A percentile compares a stretch with the other conserved stretches of the same genome.
phyloP scores from a whole-genome alignment of 1,140 invertebrate species.

The Pseudomyrmex gracilis region DNA sequence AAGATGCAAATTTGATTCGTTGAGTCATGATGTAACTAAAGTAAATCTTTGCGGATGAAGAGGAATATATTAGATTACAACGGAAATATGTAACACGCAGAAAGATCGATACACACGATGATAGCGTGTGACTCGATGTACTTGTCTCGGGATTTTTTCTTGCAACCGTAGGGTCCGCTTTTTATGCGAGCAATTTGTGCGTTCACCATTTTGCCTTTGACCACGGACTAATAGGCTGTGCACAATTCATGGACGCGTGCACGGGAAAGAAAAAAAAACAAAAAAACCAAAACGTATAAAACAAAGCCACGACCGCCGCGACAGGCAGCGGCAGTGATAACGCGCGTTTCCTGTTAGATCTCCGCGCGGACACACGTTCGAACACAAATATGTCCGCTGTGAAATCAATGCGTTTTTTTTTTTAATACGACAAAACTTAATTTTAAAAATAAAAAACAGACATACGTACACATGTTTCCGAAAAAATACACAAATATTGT shows the following conservation, averaged over 20 bases:
- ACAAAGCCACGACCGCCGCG: not conserved
- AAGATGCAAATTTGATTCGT: not conserved
- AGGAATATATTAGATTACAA: conserved; percentile 27
- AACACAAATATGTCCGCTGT: too few relatives aligned
- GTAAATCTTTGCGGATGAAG: conserved; percentile 4
- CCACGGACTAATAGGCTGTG: conserved; percentile 66
- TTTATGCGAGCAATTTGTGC: conserved; percentile 64
- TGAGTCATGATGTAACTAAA: not conserved
- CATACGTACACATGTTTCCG: not conserved
- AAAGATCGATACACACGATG: conserved; percentile 5
- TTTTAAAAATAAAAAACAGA: not conserved
- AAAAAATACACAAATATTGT: too few relatives aligned
- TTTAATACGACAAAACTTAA: not conserved
- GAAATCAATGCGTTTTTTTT: not conserved
- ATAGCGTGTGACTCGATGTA: not conserved
- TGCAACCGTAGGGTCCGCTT: conserved; percentile 19
- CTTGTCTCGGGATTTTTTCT: conserved; percentile 15
- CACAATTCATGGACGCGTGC: conserved; percentile 61
- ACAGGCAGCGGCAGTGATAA: conserved; percentile 5
- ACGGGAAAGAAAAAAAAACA: conserved; percentile 38
- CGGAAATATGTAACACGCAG: not conserved
- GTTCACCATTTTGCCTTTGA: conserved; percentile 70
- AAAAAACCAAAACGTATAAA: conserved; percentile 2
- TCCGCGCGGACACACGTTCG: too few relatives aligned
- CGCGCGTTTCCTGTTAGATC: conserved; percentile 5